phyloP scores from a whole-genome alignment of 1,140 invertebrate species.

The Sinonovacula constricta region DNA sequence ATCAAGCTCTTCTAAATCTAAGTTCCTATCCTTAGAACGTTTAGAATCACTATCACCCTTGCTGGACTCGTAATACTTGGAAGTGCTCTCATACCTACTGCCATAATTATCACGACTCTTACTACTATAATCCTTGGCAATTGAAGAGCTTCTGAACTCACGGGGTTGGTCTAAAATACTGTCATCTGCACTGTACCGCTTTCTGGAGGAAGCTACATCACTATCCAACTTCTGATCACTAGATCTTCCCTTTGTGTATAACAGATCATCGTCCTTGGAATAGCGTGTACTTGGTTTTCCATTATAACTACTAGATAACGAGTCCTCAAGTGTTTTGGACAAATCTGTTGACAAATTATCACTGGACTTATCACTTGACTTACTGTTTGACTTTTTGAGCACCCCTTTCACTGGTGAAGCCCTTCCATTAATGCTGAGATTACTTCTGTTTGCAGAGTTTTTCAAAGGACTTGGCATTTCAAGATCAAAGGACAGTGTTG shows the following conservation, averaged over 20 bases:
- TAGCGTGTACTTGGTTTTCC: conserved; percentile 3
- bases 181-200: conserved; percentile 51
- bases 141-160: conserved; percentile 36
- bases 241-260: conserved; percentile 40
- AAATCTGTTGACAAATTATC: conserved; percentile 52
- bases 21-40: neutral
- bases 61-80: neutral
- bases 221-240: neutral
- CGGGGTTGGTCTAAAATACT: conserved; percentile 53
- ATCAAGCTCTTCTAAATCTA: conserved; percentile 57
- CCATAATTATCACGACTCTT: conserved; percentile 4
- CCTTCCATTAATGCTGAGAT: conserved; percentile 30
- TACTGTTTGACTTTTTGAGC: conserved; percentile 57
- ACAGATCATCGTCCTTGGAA: conserved; percentile 52
- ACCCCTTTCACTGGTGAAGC: conserved; percentile 61
- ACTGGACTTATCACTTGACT: conserved; percentile 46
- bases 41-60: neutral
- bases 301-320: conserved; percentile 42
- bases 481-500: conserved; percentile 69
- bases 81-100: conserved; percentile 3
- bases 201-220: conserved; percentile 22
- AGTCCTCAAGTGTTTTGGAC: conserved; percentile 30
- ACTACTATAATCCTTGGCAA: conserved; percentile 17
- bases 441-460: conserved; percentile 48
- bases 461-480: conserved; percentile 71